Percentiles rank a stretch among this genome's conserved stretches.
These are phyloP conservation scores for Echiichthys vipera DNA, from an alignment of 2,797 vertebrate species.

Conservation along the genomic window DNA sequence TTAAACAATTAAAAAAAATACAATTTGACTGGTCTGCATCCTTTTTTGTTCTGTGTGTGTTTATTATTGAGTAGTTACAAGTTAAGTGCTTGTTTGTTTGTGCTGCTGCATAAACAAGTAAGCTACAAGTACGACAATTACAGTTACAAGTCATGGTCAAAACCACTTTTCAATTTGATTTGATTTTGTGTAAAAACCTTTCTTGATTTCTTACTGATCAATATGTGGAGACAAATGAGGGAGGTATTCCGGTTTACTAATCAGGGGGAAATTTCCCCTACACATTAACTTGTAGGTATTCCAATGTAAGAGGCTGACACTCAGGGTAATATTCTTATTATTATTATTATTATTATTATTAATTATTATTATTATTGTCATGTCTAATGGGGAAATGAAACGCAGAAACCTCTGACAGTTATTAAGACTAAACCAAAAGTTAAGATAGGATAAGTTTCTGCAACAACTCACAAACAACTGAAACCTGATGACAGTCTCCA, in stretches of 20 bases:
- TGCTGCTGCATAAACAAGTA: background rate
- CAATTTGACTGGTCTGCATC: constrained; percentile 64
- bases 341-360: no score
- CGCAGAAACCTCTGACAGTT: background rate
- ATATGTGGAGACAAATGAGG: background rate
- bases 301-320: background rate
- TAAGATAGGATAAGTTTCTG: background rate
- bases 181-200: background rate
- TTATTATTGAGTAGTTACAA: background rate
- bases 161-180: background rate
- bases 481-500: background rate
- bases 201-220: background rate
- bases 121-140: background rate
- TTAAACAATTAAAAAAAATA: constrained; percentile 80
- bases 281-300: background rate
- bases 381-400: background rate
- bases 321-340: no score
- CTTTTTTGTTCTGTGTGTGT: constrained; percentile 34
- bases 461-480: background rate
- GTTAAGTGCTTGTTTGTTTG: constrained; percentile 5
- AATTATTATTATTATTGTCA: no score
- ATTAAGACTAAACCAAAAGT: background rate
- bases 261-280: background rate
- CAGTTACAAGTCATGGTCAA: no score
- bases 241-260: background rate